Conservation (phyloP, 2,888 invertebrate species). For the Melieria picta region DNA sequence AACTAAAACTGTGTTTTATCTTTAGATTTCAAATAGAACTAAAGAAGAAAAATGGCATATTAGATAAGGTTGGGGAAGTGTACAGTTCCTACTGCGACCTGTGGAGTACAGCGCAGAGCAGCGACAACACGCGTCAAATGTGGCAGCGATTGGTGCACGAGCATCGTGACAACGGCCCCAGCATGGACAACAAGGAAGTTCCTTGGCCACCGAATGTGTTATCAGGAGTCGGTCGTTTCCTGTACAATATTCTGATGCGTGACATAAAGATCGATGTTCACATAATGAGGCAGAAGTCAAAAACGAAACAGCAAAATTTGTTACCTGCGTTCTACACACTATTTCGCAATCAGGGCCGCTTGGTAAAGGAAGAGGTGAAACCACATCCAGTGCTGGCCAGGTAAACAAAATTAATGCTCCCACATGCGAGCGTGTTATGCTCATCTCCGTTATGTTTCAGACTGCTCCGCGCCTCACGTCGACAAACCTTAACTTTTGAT, state of each 20-base stretch:
- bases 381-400: slow-evolving; percentile 82
- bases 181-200: slow-evolving; percentile 70
- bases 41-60: slow-evolving; percentile 73
- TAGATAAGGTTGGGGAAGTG: slow-evolving; percentile 73
- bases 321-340: slow-evolving; percentile 84
- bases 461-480: slow-evolving; percentile 75
- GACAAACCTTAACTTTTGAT: slow-evolving; percentile 77
- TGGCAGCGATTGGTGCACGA: slow-evolving; percentile 77
- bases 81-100: slow-evolving; percentile 75
- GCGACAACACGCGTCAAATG: slow-evolving; percentile 73
- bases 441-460: slow-evolving; percentile 47
- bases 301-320: slow-evolving; percentile 69
- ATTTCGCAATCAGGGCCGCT: slow-evolving; percentile 74
- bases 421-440: slow-evolving; percentile 2
- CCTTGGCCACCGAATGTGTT: slow-evolving; percentile 76
- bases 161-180: slow-evolving; percentile 69
- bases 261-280: slow-evolving; percentile 86
- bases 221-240: slow-evolving; percentile 79
- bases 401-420: slow-evolving; percentile 34
- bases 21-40: slow-evolving; percentile 73
- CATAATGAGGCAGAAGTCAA: slow-evolving; percentile 67
- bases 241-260: slow-evolving; percentile 86
- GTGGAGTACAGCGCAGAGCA: slow-evolving; percentile 68
- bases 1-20: too few relatives aligned
- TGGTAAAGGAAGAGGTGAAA: slow-evolving; percentile 79